A percentile compares a stretch with the other conserved stretches of the same genome.
These are phyloP conservation scores for Euglossa dilemma DNA, from an alignment of 1,140 invertebrate species.

Conservation along the genomic window DNA sequence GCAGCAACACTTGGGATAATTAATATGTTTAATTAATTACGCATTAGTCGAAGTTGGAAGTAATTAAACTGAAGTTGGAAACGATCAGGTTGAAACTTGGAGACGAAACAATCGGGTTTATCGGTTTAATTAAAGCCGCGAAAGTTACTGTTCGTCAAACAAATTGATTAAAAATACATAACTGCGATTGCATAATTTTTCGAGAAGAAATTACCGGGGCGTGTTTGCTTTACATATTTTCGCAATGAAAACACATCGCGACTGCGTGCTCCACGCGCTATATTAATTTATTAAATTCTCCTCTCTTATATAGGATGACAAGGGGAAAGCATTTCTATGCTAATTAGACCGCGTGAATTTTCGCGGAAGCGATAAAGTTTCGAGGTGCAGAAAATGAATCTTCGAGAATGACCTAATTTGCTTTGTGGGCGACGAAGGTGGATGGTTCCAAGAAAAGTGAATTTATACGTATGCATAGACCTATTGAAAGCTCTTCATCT, in stretches of 20 bases:
- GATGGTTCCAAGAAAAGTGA: constrained; percentile 36
- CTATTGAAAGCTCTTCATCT: constrained; percentile 26
- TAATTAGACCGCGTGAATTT: constrained; percentile 5
- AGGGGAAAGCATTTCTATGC: not conserved
- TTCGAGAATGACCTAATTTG: constrained; percentile 35
- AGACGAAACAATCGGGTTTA: not conserved
- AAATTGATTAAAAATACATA: not conserved
- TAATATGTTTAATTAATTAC: not conserved
- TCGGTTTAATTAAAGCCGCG: not conserved
- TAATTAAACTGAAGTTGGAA: not conserved
- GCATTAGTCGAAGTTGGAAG: not conserved
- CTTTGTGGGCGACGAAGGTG: constrained; percentile 11
- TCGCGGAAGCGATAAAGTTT: constrained; percentile 3
- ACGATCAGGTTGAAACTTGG: not conserved
- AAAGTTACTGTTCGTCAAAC: no score
- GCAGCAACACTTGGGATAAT: not conserved
- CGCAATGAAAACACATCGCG: not conserved
- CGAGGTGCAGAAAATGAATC: constrained; percentile 23
- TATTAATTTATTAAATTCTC: not conserved
- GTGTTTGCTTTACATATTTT: not conserved
- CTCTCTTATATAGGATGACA: not conserved
- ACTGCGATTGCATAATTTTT: not conserved
- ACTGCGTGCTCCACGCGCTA: no score
- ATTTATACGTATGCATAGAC: constrained; percentile 42
- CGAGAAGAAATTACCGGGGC: no score